Evolutionary conservation across 2,797 vertebrate genomes (phyloP).

Genomic region (Darevskia mixta): DNA sequence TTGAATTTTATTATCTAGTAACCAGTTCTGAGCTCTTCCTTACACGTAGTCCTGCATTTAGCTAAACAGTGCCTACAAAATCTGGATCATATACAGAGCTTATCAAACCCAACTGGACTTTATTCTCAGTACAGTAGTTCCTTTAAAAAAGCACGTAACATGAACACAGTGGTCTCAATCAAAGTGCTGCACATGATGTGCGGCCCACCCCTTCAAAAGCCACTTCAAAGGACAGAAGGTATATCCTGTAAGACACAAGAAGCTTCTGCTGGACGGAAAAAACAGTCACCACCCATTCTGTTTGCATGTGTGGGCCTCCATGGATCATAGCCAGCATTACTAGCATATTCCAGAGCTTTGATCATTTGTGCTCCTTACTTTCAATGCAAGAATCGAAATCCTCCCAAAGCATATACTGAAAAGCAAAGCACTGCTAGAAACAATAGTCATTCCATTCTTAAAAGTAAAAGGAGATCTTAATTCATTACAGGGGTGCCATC

Average conservation of each 20-base stretch:
- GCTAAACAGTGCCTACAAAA: background rate
- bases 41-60: background rate
- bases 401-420: background rate
- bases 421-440: background rate
- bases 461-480: constrained; percentile 31
- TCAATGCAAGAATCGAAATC: background rate
- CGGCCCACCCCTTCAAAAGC: background rate
- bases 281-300: background rate
- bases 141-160: background rate
- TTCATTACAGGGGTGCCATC: background rate
- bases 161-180: background rate
- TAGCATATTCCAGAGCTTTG: background rate
- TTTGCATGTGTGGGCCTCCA: background rate
- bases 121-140: background rate
- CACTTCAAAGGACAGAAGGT: background rate
- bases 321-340: background rate
- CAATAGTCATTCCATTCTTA: background rate
- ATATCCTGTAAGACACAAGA: background rate
- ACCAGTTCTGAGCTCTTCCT: too few relatives aligned
- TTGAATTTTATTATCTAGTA: too few relatives aligned
- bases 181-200: background rate
- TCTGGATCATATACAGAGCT: background rate
- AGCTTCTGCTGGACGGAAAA: background rate
- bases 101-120: background rate
- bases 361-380: background rate